A percentile compares a stretch with the other conserved stretches of the same genome.
Evolutionary conservation across 2,888 invertebrate species (phyloP).

Genomic region (Amphipyra berbera): DNA sequence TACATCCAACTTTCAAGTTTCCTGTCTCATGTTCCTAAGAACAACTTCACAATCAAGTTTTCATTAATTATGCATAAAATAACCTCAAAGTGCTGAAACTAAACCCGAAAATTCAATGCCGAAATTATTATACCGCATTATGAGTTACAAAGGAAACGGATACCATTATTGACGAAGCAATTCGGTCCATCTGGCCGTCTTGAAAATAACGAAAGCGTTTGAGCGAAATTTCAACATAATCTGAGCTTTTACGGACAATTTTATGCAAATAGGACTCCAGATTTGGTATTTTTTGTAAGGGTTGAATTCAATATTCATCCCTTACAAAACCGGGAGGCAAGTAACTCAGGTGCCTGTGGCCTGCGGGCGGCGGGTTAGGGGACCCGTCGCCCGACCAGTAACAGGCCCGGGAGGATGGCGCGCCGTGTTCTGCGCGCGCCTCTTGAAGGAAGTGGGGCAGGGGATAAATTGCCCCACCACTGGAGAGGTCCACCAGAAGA

Average conservation of each 20-base stretch:
- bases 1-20: not conserved
- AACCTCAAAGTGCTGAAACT: constrained; percentile 13
- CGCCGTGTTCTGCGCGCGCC: too few species aligned
- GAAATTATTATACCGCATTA: constrained; percentile 22
- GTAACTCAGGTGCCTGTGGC: too few species aligned
- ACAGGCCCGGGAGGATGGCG: too few species aligned
- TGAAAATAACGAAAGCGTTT: constrained; percentile 41
- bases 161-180: constrained; percentile 36
- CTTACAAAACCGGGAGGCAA: too few species aligned
- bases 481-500: too few species aligned
- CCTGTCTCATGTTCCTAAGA: not conserved
- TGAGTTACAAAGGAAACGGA: constrained; percentile 16
- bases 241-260: constrained; percentile 43
- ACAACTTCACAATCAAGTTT: not conserved
- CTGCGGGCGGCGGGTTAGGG: too few species aligned
- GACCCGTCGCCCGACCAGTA: too few species aligned
- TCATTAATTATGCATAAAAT: constrained; percentile 9
- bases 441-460: too few species aligned
- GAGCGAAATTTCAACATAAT: constrained; percentile 45
- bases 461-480: too few species aligned
- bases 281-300: constrained; percentile 19
- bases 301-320: not conserved
- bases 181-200: constrained; percentile 48
- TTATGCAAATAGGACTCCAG: constrained; percentile 40
- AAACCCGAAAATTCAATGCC: constrained; percentile 15